Evolutionary conservation across 2,797 vertebrate species (phyloP), one percentile per base, ranked within the genome.

Genomic region (Crenuchus spilurus): DNA sequence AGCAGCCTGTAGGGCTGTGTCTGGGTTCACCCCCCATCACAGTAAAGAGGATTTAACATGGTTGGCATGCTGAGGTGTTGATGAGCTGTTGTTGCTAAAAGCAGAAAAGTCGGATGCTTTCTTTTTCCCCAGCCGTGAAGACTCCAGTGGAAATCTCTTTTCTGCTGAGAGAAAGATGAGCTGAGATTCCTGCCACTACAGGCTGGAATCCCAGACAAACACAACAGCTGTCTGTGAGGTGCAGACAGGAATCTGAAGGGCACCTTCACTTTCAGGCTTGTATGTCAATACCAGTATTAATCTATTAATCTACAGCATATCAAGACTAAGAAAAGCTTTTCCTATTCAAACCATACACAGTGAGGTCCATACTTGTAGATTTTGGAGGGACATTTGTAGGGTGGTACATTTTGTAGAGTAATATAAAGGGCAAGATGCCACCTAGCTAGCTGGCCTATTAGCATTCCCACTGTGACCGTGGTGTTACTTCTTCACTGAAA

Each of bases 21-120:
- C 44, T 62, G 64, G 54, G 46, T 42, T 76, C 74, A 62, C 49
- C 20, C 35, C 20, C 22, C 0, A 14, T 8, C 7, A 48, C 46
- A 26, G 37, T 52, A 22, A 55, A 63, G 30, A 11, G 33, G 74
- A 54, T 70, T 70, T 70, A 35, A 52, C 60, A 46, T 57, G 22
- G 6, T 35, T 49, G 58, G 37, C 55, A 55, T 2, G 30, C n/a
- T 4, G 52, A 46, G 42, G 58, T 64, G 74, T 57, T 64, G 67
- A 64, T 49, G 33, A 62, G 30, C 49, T 63, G 66, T 26, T 42
- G 37, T 24, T 20, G 22, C 28, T 75, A 54, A 35, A 54, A 70
- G 55, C 14, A 28, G 8, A 14, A 55, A 62, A 18, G 4, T 9
- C 20, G 10, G 30, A 9, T 48, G 35, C 13, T 69, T 69, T 58